These are phyloP conservation scores for Chascanopsetta lugubris DNA, from an alignment of 2,113 vertebrate species.

Conservation along the genomic window DNA sequence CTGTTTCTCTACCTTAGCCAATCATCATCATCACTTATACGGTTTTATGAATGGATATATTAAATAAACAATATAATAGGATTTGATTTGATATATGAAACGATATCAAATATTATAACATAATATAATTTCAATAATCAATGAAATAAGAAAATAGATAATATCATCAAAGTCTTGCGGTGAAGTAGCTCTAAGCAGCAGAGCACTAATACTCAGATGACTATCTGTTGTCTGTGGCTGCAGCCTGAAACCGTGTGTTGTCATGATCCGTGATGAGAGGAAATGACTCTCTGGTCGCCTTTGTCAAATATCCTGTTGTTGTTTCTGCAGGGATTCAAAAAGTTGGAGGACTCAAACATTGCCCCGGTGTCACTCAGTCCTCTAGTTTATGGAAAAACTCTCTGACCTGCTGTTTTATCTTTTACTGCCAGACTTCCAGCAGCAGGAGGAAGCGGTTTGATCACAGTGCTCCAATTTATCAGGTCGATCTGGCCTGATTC, in stretches of 20 bases:
- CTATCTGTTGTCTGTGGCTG: neutral
- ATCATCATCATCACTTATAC: no score
- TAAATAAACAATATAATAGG: no score
- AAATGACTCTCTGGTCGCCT: slow-evolving; percentile 53
- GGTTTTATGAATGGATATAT: no score
- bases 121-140: no score
- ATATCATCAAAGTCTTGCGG: no score
- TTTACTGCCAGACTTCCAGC: slow-evolving; percentile 58
- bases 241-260: slow-evolving; percentile 23
- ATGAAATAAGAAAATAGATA: no score
- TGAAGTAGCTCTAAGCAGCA: no score
- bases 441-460: slow-evolving; percentile 47
- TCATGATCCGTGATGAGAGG: slow-evolving; percentile 40
- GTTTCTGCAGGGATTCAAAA: slow-evolving; percentile 49
- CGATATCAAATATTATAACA: no score
- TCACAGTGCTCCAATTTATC: slow-evolving; percentile 27
- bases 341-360: slow-evolving; percentile 21
- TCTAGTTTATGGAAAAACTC: slow-evolving; percentile 31
- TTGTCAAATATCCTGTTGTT: slow-evolving; percentile 71
- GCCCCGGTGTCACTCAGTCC: slow-evolving; percentile 15
- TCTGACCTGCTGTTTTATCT: slow-evolving; percentile 60
- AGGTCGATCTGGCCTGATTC: slow-evolving; percentile 38
- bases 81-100: no score
- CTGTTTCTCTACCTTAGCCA: no score
- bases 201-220: no score